Evolutionary conservation across 2,113 vertebrate genomes (phyloP), one percentile per base, ranked within the genome.

Genomic region (Chrysochloris asiatica): DNA sequence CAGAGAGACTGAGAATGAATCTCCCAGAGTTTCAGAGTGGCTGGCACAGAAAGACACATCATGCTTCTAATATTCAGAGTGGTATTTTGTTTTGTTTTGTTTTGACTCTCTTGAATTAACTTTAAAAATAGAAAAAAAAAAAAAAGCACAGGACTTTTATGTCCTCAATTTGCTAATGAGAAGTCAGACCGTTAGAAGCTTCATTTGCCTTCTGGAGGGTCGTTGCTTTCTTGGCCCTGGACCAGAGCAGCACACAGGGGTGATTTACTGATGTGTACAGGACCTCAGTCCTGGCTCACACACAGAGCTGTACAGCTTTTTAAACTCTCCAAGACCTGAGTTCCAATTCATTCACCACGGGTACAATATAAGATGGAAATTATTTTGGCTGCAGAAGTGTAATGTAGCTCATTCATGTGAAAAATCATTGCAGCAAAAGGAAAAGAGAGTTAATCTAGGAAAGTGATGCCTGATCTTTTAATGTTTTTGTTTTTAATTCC

Each of bases 361-460:
- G 79, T 59, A 69, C 59, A 91, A 88, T 48, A 33, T 26, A 50
- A 92, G 45, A 89, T n/a, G 85, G 10, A 93, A 95, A 90, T 90
- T 63, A 76, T 75, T 77, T 95, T 95, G 85, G 69, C 79, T 85
- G 22, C 79, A 47, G 21, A 90, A n/a, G 19, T 84, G 54, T 8
- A 38, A 71, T 16, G 22, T 69, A 82, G 67, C 12, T 36, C 87
- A 79, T 76, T 92, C 54, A 45, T 82, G 36, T 85, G 92, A 59
- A 82, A 95, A 94, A 89, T 11, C 56, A 65, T n/a, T 78, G 38
- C 61, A 71, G 47, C 48, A 43, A 79, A 81, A 91, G 45, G 26
- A 24, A 72, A 92, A 88, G 83, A 28, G 90, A 78, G 30, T 82
- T 85, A 73, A 69, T 85, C 67, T 69, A 41, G 26, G 54, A 89